Conservation (phyloP, 2,113 vertebrate genomes). For the Perca flavescens region DNA sequence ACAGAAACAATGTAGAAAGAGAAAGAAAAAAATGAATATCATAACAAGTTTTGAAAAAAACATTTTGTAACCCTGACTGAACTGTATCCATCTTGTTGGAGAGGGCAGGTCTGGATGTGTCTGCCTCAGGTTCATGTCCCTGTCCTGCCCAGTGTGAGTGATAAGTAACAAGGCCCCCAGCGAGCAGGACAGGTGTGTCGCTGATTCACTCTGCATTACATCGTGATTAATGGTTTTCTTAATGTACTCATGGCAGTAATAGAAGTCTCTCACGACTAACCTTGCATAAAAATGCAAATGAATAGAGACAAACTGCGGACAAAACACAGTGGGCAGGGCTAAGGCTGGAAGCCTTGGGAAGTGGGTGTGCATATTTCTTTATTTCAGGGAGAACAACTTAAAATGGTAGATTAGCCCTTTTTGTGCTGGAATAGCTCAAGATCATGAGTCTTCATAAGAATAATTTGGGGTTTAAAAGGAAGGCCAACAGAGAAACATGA, state of each 20-base stretch:
- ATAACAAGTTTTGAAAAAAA: neutral
- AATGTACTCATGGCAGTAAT: slow-evolving; percentile 82
- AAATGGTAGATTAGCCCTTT: slow-evolving; percentile 73
- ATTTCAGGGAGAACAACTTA: slow-evolving; percentile 66
- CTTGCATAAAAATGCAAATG: slow-evolving; percentile 87
- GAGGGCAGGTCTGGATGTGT: slow-evolving; percentile 45
- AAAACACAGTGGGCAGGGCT: slow-evolving; percentile 74
- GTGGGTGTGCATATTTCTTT: slow-evolving; percentile 83
- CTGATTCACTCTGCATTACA: slow-evolving; percentile 78
- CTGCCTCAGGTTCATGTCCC: slow-evolving; percentile 53
- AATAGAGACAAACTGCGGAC: slow-evolving; percentile 74
- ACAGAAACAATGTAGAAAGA: neutral
- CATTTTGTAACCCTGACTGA: slow-evolving; percentile 22
- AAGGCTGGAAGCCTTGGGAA: slow-evolving; percentile 75
- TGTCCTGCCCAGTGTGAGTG: slow-evolving; percentile 60
- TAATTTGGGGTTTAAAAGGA: slow-evolving; percentile 17
- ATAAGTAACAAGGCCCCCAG: slow-evolving; percentile 64
- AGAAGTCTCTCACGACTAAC: slow-evolving; percentile 80
- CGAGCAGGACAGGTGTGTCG: slow-evolving; percentile 74
- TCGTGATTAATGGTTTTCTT: slow-evolving; percentile 84
- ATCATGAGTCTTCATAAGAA: slow-evolving; percentile 27
- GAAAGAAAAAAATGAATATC: neutral
- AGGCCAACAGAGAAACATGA: slow-evolving; percentile 13
- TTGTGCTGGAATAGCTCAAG: slow-evolving; percentile 69
- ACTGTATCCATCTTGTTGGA: slow-evolving; percentile 36